These are phyloP conservation scores for Kradibia gibbosae DNA, from an alignment of 1,140 invertebrate genomes.

Conservation along the genomic window DNA sequence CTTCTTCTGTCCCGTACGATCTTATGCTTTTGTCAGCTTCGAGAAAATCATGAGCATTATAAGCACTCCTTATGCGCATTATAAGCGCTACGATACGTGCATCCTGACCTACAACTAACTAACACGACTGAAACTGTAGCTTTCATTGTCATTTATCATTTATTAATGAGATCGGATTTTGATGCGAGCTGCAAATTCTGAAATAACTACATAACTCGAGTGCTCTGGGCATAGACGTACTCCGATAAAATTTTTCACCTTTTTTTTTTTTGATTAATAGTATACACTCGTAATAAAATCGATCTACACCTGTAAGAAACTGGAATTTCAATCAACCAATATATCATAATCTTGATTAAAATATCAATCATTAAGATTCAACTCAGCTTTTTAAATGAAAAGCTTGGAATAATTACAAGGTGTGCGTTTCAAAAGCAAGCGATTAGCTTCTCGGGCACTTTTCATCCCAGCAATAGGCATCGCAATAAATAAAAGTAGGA, in stretches of 20 bases:
- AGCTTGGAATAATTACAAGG: no score
- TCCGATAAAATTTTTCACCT: not conserved
- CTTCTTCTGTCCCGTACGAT: not conserved
- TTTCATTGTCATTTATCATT: no score
- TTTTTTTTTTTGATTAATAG: not conserved
- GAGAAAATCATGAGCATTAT: not conserved
- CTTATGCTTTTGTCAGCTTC: not conserved
- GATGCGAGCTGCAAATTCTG: not conserved
- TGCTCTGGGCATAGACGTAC: not conserved
- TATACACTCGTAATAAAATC: not conserved
- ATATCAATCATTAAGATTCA: not conserved
- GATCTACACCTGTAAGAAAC: not conserved
- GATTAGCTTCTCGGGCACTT: no score
- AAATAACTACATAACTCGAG: not conserved
- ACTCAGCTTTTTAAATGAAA: no score
- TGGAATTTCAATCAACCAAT: no score
- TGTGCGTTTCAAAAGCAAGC: no score
- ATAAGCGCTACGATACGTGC: not conserved
- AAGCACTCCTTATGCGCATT: not conserved
- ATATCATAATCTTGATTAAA: no score
- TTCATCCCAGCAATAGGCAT: no score
- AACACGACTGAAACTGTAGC: no score
- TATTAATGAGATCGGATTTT: not conserved
- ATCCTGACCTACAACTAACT: not conserved
- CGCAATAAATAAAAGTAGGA: no score